Percentiles rank a stretch among this genome's conserved stretches.
phyloP scores from a whole-genome alignment of 1,140 invertebrate species.

The Bombus breviceps region DNA sequence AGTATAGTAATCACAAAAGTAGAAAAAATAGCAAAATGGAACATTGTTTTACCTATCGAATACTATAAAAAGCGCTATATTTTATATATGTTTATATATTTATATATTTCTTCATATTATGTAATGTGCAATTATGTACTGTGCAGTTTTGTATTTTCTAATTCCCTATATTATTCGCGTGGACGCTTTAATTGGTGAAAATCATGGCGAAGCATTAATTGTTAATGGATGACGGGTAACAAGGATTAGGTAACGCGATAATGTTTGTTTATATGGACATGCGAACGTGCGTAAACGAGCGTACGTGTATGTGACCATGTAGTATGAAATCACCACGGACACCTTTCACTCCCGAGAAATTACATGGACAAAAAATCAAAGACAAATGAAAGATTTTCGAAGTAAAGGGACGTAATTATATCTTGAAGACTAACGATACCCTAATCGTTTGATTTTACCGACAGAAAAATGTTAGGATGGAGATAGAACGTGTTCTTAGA shows the following conservation, averaged over 20 bases:
- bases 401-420: neutral
- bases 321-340: neutral
- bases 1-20: too few relatives aligned
- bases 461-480: neutral
- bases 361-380: neutral
- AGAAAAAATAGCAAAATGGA: too few relatives aligned
- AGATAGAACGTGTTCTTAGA: neutral
- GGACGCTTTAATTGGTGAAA: neutral
- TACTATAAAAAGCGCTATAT: too few relatives aligned
- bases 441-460: neutral
- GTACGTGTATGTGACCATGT: neutral
- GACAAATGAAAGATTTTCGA: neutral
- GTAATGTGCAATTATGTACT: too few relatives aligned
- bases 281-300: constrained; percentile 10
- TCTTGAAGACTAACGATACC: too few relatives aligned
- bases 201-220: constrained; percentile 18
- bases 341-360: constrained; percentile 29
- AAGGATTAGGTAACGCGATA: constrained; percentile 48
- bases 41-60: too few relatives aligned
- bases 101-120: too few relatives aligned
- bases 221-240: neutral
- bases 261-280: constrained; percentile 54
- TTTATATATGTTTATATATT: too few relatives aligned
- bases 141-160: too few relatives aligned
- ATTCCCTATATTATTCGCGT: neutral